Conservation (phyloP, 2,797 vertebrate species). For the Clarias laeviceps region DNA sequence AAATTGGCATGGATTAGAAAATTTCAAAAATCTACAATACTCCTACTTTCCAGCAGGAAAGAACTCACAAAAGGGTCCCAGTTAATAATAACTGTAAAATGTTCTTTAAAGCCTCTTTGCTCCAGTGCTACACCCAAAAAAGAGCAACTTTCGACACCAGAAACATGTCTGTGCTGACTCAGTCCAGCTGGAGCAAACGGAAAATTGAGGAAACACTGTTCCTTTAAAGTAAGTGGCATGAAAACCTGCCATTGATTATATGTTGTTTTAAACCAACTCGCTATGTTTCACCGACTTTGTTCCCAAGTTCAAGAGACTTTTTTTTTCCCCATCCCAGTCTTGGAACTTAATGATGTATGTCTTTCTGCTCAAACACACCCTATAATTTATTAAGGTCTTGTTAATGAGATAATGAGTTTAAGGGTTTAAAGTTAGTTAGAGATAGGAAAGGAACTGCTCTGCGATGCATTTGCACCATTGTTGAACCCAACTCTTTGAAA, state of each 20-base stretch:
- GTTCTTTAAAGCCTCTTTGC: not conserved
- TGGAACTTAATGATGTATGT: not conserved
- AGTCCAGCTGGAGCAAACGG: slow-evolving; percentile 19
- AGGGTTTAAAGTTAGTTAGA: not conserved
- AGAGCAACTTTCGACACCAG: not conserved
- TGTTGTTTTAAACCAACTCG: not conserved
- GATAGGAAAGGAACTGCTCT: too few relatives aligned
- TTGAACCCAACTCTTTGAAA: too few relatives aligned
- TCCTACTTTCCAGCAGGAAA: not conserved
- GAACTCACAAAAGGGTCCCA: not conserved
- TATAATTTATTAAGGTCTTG: not conserved
- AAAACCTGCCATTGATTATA: slow-evolving; percentile 15
- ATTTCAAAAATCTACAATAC: not conserved
- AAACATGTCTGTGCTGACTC: slow-evolving; percentile 2
- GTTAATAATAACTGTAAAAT: not conserved
- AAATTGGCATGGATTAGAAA: not conserved
- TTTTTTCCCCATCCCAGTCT: not conserved
- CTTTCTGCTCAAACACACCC: not conserved
- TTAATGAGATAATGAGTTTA: not conserved
- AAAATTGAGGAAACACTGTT: not conserved
- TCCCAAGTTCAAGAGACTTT: not conserved
- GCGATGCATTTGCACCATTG: too few relatives aligned
- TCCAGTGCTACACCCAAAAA: not conserved
- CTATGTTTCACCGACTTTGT: not conserved
- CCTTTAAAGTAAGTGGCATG: slow-evolving; percentile 9